Evolutionary conservation across 2,888 invertebrate genomes (phyloP).

Genomic region (Lypha dubia): DNA sequence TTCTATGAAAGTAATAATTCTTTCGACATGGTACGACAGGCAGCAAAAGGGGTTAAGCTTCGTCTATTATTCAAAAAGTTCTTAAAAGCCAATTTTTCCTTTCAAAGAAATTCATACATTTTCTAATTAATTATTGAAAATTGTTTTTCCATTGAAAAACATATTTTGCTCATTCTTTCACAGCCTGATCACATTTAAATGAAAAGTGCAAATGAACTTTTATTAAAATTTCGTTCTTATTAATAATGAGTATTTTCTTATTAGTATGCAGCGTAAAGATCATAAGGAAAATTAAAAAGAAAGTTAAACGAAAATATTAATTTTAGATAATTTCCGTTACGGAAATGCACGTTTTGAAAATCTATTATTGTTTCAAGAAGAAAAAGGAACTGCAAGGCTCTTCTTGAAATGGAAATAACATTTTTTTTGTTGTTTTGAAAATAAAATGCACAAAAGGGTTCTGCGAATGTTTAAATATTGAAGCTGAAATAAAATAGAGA

Average conservation of each 20-base stretch:
- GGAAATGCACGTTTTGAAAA: conserved; percentile 56
- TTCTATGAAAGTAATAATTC: no score
- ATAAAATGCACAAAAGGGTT: background rate
- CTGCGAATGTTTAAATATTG: background rate
- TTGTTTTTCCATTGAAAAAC: background rate
- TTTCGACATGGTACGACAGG: no score
- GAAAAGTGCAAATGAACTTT: conserved; percentile 1
- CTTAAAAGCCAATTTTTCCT: background rate
- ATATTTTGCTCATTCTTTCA: background rate
- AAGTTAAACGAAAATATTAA: conserved; percentile 16
- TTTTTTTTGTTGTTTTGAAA: background rate
- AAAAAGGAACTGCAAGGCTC: no score
- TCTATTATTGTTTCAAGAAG: conserved; percentile 1
- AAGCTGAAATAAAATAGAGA: background rate
- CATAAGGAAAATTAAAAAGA: conserved; percentile 8
- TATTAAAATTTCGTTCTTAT: background rate
- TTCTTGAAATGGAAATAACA: background rate
- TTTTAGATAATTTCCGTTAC: conserved; percentile 57
- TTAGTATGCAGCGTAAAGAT: conserved; percentile 39
- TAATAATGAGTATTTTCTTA: conserved; percentile 2
- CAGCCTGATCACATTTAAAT: background rate
- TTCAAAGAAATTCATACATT: background rate
- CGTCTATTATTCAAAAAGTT: no score
- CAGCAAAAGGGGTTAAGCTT: no score
- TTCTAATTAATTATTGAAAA: background rate